Evolutionary conservation across 2,113 vertebrate genomes (phyloP).

Genomic region (Jaculus jaculus): DNA sequence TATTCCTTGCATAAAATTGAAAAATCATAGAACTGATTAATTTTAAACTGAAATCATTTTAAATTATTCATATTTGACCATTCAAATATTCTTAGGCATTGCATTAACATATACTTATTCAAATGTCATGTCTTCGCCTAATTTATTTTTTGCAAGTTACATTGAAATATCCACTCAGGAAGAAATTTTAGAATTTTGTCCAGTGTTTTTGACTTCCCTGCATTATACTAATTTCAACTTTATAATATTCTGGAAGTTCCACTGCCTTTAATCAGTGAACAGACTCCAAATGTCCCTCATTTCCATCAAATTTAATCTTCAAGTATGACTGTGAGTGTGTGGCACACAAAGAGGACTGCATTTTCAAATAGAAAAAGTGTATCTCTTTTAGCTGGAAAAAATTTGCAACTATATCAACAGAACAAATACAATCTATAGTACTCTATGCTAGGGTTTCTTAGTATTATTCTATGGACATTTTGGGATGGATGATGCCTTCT

Average conservation of each 20-base stretch:
- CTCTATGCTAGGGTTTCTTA: background rate
- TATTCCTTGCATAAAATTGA: conserved; percentile 20
- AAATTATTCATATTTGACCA: conserved; percentile 20
- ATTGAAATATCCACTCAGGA: background rate
- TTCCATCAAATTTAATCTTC: background rate
- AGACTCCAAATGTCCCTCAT: background rate
- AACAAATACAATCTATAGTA: background rate
- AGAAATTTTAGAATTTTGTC: background rate
- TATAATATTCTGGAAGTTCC: background rate
- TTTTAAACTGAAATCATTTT: background rate
- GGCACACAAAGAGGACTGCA: background rate
- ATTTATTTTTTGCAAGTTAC: accelerated
- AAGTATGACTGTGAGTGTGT: background rate
- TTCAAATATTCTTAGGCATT: conserved; percentile 6
- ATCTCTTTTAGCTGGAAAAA: background rate
- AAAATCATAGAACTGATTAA: conserved; percentile 42
- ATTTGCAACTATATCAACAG: background rate
- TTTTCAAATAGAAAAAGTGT: background rate
- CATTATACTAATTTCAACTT: background rate
- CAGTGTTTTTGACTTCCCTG: background rate
- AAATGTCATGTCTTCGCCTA: conserved; percentile 16
- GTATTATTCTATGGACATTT: background rate
- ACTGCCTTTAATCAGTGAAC: background rate
- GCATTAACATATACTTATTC: background rate
- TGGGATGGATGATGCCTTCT: background rate